Base-by-base conservation (phyloP, 2,797 vertebrate genomes). In the Sebastes oblongus region DNA sequence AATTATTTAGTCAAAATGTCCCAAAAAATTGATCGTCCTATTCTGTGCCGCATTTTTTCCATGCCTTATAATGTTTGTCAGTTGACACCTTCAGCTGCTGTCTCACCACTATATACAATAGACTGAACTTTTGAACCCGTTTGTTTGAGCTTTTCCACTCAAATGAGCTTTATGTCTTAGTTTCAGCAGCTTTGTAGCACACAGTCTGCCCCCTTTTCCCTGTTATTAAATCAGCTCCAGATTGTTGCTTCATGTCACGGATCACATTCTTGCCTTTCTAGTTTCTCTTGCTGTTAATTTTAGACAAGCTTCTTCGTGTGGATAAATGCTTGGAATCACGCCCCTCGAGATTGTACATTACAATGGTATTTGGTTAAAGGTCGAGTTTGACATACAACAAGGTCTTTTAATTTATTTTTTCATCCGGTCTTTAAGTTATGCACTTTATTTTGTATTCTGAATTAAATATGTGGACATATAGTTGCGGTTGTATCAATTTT, bases 371-470 rank as follows among this genome's bases (percentile, higher is more conserved):
- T 75, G 24, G 22, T 55, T 72, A 10, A 77, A 70, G 8, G 46
- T 64, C 25, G 29, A 27, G 8, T 76, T 27, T 61, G 36, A 61
- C 24, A 69, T 42, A 20, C 27, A 55, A 61, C 22, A 74, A 55
- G 8, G 39, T 42, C 4, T 75, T 81, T 68, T 76, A 64, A 83
- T 79, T 77, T 72, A 84, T 85, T 84, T 83, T 62, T 1, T 24
- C 61, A 54, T 36, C 3, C 3, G 18, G 18, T 75, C n/a, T 61
- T 80, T 68, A 66, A 81, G 65, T 66, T 4, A 72, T 79, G 80
- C 79, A 87, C 87, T 86, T 89, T 86, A 82, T 82, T 70, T 86
- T 79, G 52, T 64, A 59, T 84, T 72, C 39, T 72, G 34, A 71
- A 65, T 77, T 32, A 72, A 66, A 78, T 67, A 27, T 74, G 70